Evolutionary conservation across 2,113 vertebrate genomes (phyloP).

Genomic region (Turdus rufiventris): DNA sequence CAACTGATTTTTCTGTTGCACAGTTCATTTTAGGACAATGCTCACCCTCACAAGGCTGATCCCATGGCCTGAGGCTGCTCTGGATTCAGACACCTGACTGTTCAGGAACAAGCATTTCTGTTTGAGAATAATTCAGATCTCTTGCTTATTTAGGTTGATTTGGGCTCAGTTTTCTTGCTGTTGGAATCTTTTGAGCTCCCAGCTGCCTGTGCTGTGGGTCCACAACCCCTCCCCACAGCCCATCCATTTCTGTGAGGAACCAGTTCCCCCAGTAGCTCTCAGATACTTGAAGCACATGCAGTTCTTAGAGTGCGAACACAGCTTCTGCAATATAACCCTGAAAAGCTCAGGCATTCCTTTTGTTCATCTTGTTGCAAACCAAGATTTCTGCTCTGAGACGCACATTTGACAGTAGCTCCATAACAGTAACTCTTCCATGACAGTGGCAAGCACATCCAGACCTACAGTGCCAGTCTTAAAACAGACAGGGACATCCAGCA

Average conservation of each 20-base stretch:
- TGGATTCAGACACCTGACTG: background rate
- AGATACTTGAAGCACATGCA: background rate
- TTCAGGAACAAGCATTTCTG: background rate
- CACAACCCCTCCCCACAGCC: background rate
- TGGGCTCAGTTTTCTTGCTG: background rate
- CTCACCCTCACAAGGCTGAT: constrained; percentile 7
- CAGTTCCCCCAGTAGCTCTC: background rate
- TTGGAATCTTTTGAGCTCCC: background rate
- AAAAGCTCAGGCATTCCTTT: background rate
- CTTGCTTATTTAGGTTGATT: background rate
- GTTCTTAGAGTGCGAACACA: background rate
- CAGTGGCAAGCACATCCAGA: background rate
- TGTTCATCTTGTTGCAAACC: background rate
- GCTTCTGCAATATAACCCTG: background rate
- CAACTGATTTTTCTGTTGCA: background rate
- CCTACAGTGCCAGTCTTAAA: background rate
- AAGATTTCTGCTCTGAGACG: background rate
- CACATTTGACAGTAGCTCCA: background rate
- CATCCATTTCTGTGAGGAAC: background rate
- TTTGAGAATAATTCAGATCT: background rate
- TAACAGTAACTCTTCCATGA: background rate
- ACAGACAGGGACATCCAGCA: accelerated
- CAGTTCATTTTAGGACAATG: constrained; percentile 44
- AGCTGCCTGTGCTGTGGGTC: background rate
- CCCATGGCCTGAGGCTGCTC: constrained; percentile 26